These are phyloP conservation scores for Coluber constrictor DNA, from an alignment of 2,797 vertebrate genomes.

Conservation along the genomic window DNA sequence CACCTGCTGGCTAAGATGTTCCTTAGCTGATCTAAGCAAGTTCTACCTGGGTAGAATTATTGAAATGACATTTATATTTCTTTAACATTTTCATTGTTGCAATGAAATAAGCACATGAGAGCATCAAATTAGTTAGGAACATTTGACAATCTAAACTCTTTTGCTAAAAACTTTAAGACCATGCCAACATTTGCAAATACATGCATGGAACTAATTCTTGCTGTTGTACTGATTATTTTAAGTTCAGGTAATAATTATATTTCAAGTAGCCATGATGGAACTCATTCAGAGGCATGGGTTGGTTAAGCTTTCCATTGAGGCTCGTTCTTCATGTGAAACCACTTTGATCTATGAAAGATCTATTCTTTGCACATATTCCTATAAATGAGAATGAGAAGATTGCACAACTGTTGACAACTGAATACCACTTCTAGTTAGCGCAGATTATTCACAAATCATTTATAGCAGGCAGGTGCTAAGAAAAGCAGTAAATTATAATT, in stretches of 20 bases:
- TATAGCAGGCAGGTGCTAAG: background rate
- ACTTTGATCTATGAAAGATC: constrained; percentile 28
- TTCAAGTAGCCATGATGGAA: background rate
- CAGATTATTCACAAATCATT: constrained; percentile 21
- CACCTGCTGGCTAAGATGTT: background rate
- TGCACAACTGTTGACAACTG: constrained; percentile 13
- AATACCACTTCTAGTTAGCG: constrained; percentile 26
- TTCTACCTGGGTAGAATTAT: background rate
- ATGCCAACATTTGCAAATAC: background rate
- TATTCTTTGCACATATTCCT: constrained; percentile 16
- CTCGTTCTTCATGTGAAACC: background rate
- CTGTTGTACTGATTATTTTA: background rate
- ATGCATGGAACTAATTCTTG: background rate
- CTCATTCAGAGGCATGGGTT: constrained; percentile 7
- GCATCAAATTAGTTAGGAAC: background rate
- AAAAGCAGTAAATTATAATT: constrained; percentile 10
- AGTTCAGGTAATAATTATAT: background rate
- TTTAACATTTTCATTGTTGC: background rate
- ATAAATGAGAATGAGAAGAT: constrained; percentile 17
- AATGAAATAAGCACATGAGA: background rate
- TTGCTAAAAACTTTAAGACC: background rate
- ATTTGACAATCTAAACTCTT: background rate
- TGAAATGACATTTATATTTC: background rate
- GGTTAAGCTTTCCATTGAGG: background rate
- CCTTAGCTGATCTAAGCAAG: background rate